phyloP scores from a whole-genome alignment of 1,140 invertebrate genomes.

The Halictus rubicundus region DNA sequence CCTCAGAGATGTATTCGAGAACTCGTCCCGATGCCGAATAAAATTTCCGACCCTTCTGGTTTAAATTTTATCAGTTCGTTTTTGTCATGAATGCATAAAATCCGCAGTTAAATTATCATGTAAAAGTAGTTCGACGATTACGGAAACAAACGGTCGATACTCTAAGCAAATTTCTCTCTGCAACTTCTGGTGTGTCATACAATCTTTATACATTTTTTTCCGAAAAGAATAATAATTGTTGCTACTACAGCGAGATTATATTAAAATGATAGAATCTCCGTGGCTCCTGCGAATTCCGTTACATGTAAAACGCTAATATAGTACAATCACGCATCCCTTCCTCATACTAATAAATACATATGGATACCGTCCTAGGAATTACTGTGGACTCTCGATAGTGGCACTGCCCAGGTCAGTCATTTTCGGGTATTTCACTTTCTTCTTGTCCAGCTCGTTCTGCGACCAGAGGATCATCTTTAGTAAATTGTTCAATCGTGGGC shows the following conservation, averaged over 20 bases:
- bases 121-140: too few relatives aligned
- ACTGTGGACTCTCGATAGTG: conserved; percentile 89
- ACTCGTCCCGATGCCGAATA: too few relatives aligned
- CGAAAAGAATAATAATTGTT: conserved; percentile 30
- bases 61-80: too few relatives aligned
- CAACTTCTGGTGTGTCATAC: conserved; percentile 14
- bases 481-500: conserved; percentile 93
- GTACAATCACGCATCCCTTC: conserved; percentile 33
- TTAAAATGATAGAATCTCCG: conserved; percentile 19
- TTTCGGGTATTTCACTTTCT: conserved; percentile 95
- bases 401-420: conserved; percentile 94
- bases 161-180: conserved; percentile 25
- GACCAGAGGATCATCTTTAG: conserved; percentile 97
- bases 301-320: conserved; percentile 30
- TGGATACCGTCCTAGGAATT: conserved; percentile 60
- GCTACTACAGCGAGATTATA: conserved; percentile 24
- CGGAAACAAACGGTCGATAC: background rate
- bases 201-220: conserved; percentile 24
- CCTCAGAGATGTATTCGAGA: too few relatives aligned
- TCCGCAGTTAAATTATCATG: too few relatives aligned
- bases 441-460: conserved; percentile 96
- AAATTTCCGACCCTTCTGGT: too few relatives aligned
- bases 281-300: conserved; percentile 19
- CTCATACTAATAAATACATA: conserved; percentile 56
- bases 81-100: too few relatives aligned